These are phyloP conservation scores for Helicoverpa armigera DNA, from an alignment of 1,140 invertebrate genomes.

Conservation along the genomic window DNA sequence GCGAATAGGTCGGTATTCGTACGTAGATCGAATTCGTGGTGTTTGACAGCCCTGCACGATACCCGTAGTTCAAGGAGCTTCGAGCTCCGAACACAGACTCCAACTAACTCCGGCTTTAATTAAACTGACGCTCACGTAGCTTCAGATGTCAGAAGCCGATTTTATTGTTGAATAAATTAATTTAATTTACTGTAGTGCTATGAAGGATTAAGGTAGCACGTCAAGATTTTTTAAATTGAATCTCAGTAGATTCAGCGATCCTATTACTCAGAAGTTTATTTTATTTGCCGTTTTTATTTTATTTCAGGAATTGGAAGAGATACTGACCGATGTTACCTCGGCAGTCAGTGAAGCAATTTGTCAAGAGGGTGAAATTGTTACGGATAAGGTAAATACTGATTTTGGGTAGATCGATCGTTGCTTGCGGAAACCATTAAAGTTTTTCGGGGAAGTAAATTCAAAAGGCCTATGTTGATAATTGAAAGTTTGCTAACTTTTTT, in stretches of 20 bases:
- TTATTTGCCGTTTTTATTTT: conserved; percentile 61
- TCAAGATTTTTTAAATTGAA: too few relatives aligned
- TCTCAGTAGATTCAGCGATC: background rate
- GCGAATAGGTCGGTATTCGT: conserved; percentile 29
- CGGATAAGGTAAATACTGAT: conserved; percentile 89
- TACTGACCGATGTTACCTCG: conserved; percentile 93
- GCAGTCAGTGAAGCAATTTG: conserved; percentile 93
- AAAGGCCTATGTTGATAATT: background rate
- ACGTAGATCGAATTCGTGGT: conserved; percentile 2
- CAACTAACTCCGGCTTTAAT: conserved; percentile 64
- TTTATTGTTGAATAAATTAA: conserved; percentile 48
- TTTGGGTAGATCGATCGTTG: conserved; percentile 16
- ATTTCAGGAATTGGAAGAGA: conserved; percentile 94
- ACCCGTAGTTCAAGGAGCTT: conserved; percentile 47
- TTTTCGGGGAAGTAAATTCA: background rate
- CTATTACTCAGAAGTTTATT: conserved; percentile 6
- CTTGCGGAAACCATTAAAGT: background rate
- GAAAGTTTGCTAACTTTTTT: conserved; percentile 1
- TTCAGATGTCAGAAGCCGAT: conserved; percentile 48
- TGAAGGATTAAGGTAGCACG: background rate
- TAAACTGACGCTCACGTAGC: conserved; percentile 58
- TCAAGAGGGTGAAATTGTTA: conserved; percentile 93
- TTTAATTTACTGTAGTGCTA: background rate
- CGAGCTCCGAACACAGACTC: conserved; percentile 50
- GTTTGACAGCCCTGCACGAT: conserved; percentile 38